These are phyloP conservation scores for Pavo muticus DNA, from an alignment of 2,113 vertebrate genomes.

Conservation along the genomic window DNA sequence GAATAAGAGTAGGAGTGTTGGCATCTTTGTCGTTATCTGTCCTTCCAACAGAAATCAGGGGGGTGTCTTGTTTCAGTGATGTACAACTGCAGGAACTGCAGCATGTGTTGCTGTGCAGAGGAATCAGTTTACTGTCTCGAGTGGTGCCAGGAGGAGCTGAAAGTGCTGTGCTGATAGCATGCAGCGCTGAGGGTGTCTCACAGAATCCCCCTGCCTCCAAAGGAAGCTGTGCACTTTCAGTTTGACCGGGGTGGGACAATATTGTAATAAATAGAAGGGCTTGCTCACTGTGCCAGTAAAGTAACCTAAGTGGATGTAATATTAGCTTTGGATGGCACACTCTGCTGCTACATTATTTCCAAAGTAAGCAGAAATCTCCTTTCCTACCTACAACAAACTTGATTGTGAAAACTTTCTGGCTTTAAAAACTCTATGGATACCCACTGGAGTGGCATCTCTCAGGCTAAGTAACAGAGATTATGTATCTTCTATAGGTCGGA, in stretches of 20 bases:
- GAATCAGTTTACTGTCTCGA: not conserved
- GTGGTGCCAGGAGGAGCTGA: not conserved
- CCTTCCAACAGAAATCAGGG: not conserved
- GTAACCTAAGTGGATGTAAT: not conserved
- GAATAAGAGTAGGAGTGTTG: not conserved
- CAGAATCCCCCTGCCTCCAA: not conserved
- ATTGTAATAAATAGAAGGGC: not conserved
- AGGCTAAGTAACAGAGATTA: not conserved
- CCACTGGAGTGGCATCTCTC: not conserved
- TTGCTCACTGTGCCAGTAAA: not conserved
- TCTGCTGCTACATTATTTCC: not conserved
- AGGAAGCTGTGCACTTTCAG: not conserved
- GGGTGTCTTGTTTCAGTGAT: not conserved
- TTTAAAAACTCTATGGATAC: not conserved
- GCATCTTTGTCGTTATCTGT: not conserved
- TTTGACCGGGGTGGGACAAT: not conserved
- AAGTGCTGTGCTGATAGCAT: fast-evolving
- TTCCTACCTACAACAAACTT: not conserved
- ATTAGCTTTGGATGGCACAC: not conserved
- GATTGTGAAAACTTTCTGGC: not conserved
- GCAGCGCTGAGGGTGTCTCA: not conserved
- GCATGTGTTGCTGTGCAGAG: not conserved
- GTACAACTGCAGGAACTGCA: not conserved
- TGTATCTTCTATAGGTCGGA: not conserved
- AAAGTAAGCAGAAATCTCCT: not conserved